These are phyloP conservation scores for Chelidonichthys spinosus DNA, from an alignment of 2,797 vertebrate genomes.

Conservation along the genomic window DNA sequence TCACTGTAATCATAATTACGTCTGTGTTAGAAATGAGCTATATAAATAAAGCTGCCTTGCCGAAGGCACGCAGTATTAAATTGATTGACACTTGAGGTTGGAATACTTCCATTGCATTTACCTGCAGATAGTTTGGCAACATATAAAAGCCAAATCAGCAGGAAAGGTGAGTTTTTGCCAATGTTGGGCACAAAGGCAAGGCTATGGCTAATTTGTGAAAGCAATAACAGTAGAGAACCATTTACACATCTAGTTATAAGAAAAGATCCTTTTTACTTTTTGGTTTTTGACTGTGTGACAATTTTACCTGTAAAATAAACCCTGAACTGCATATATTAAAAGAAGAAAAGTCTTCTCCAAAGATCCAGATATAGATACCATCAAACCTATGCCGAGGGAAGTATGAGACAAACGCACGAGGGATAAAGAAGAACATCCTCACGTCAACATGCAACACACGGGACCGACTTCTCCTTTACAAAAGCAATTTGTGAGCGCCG, in stretches of 20 bases:
- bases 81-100: not conserved
- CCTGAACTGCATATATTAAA: not conserved
- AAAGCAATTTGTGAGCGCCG: not conserved
- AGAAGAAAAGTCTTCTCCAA: not conserved
- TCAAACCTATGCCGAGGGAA: not conserved
- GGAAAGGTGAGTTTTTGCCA: not conserved
- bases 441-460: not conserved
- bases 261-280: not conserved
- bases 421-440: not conserved
- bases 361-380: no score
- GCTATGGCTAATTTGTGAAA: not conserved
- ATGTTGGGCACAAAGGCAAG: not conserved
- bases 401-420: not conserved
- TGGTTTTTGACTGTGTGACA: not conserved
- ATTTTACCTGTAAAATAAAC: slow-evolving; percentile 9
- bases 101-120: not conserved
- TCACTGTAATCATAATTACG: not conserved
- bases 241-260: not conserved
- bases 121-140: not conserved
- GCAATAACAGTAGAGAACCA: not conserved
- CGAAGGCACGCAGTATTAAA: no score
- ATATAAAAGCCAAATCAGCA: no score
- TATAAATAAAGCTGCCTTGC: not conserved
- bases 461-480: not conserved
- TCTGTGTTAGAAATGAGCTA: not conserved